A percentile compares a stretch with the other conserved stretches of the same genome.
phyloP scores from a whole-genome alignment of 37 sponge, comb jelly and placozoan genomes.

The Dysidea cf. avara region DNA sequence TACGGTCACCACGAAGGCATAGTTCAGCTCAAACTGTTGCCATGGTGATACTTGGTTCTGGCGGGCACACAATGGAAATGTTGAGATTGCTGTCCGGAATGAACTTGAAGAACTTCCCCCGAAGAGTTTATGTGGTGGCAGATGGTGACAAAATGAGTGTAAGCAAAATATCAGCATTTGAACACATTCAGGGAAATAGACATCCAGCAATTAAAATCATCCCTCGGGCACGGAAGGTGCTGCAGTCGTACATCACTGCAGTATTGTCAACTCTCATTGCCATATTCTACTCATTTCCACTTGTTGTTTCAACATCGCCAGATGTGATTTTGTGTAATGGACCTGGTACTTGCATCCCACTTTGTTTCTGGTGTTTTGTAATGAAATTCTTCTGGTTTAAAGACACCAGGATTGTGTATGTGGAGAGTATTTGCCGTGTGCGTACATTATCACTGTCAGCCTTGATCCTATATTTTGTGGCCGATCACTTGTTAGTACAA shows the following conservation, averaged over 20 bases:
- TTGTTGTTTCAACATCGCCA: conserved; percentile 58
- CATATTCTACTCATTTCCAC: conserved; percentile 45
- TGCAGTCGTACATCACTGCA: conserved; percentile 78
- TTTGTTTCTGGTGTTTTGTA: conserved; percentile 71
- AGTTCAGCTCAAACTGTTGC: no score
- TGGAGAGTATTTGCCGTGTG: conserved; percentile 97
- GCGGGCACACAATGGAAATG: conserved; percentile 96
- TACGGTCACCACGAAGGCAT: neutral
- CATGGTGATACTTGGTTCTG: conserved; percentile 85
- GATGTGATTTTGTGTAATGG: conserved; percentile 95
- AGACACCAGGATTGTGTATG: conserved; percentile 75
- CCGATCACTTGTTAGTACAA: conserved; percentile 88
- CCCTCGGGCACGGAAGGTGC: conserved; percentile 85
- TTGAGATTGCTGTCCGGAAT: conserved; percentile 67
- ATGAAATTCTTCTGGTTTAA: conserved; percentile 52
- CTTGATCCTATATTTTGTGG: conserved; percentile 74
- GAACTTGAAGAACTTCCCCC: conserved; percentile 53
- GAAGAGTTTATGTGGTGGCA: conserved; percentile 81
- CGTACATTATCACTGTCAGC: conserved; percentile 86
- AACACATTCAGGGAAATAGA: neutral
- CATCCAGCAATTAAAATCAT: conserved; percentile 36
- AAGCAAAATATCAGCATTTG: conserved; percentile 60
- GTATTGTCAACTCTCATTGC: conserved; percentile 75
- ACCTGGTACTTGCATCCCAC: conserved; percentile 95
- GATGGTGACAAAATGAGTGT: conserved; percentile 76